These are phyloP conservation scores for Cephalopachus bancanus DNA, from an alignment of 2,797 vertebrate species.

Conservation along the genomic window DNA sequence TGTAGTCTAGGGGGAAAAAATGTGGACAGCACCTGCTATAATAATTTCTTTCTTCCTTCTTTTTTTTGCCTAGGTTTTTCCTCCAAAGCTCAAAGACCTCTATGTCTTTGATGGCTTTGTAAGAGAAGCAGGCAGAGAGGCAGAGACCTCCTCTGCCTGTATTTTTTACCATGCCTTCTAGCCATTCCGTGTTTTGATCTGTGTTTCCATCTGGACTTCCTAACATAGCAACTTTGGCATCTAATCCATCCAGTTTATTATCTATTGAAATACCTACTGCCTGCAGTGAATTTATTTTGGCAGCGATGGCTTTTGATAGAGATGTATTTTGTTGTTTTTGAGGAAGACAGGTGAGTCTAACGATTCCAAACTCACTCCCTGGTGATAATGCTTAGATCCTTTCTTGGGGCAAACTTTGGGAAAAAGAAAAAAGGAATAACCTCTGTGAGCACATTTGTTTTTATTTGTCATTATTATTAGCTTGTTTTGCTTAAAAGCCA, in stretches of 20 bases:
- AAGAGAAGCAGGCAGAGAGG: slow-evolving; percentile 27
- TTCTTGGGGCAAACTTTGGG: slow-evolving; percentile 1
- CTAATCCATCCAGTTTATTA: slow-evolving; percentile 76
- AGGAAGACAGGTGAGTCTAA: slow-evolving; percentile 58
- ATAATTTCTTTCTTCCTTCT: not conserved
- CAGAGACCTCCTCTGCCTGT: not conserved
- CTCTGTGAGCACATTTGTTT: slow-evolving; percentile 48
- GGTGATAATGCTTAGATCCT: slow-evolving; percentile 2
- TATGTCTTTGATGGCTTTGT: slow-evolving; percentile 58
- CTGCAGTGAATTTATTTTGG: slow-evolving; percentile 75
- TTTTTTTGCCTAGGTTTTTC: slow-evolving; percentile 31
- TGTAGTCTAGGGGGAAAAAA: not conserved
- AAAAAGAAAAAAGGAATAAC: not conserved
- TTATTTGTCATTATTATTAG: slow-evolving; percentile 59
- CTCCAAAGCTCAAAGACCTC: slow-evolving; percentile 60
- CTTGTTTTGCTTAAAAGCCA: slow-evolving; percentile 11
- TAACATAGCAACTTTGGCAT: slow-evolving; percentile 46
- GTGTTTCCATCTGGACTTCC: slow-evolving; percentile 69
- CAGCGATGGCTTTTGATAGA: slow-evolving; percentile 68
- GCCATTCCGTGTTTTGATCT: slow-evolving; percentile 68
- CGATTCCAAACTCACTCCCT: slow-evolving; percentile 37
- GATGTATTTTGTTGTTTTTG: slow-evolving; percentile 47
- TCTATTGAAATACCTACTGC: slow-evolving; percentile 73
- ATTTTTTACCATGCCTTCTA: slow-evolving; percentile 64
- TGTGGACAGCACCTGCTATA: not conserved